Evolutionary conservation across 1,140 invertebrate genomes (phyloP).

Genomic region (Trichonephila inaurata): DNA sequence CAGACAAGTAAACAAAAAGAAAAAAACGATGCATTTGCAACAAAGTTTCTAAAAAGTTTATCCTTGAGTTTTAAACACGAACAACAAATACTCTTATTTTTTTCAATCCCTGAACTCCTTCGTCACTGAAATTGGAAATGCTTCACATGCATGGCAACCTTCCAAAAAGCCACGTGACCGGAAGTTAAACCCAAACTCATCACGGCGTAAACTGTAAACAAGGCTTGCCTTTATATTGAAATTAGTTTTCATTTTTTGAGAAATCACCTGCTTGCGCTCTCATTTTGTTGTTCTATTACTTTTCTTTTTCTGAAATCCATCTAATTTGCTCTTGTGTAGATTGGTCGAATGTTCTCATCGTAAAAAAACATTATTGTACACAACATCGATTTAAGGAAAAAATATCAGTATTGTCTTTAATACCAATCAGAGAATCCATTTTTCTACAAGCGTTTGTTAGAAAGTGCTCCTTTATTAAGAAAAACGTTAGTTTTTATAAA

Average conservation of each 20-base stretch:
- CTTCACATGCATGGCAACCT: slow-evolving; percentile 31
- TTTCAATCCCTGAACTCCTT: slow-evolving; percentile 21
- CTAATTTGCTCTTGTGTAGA: too few species aligned
- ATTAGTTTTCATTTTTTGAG: background rate
- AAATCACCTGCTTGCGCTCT: background rate
- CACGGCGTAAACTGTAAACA: slow-evolving; percentile 25
- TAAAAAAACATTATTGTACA: too few species aligned
- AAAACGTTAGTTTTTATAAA: too few species aligned
- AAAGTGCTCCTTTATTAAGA: too few species aligned
- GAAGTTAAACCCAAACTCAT: slow-evolving; percentile 28
- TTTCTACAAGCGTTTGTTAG: too few species aligned
- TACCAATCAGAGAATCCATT: too few species aligned
- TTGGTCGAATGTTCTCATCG: too few species aligned
- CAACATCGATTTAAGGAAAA: too few species aligned
- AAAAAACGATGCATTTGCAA: background rate
- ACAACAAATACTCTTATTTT: slow-evolving; percentile 16
- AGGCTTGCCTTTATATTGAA: background rate
- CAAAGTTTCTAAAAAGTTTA: slow-evolving; percentile 3
- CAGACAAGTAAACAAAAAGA: background rate
- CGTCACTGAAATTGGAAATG: background rate
- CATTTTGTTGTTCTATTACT: too few species aligned
- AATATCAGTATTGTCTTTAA: too few species aligned
- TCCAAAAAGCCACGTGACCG: slow-evolving; percentile 27
- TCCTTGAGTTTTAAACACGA: background rate
- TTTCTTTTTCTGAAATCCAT: too few species aligned